Evolutionary conservation across 2,113 vertebrate species (phyloP), one percentile per base, ranked within the genome.

Genomic region (Smithornis capensis): DNA sequence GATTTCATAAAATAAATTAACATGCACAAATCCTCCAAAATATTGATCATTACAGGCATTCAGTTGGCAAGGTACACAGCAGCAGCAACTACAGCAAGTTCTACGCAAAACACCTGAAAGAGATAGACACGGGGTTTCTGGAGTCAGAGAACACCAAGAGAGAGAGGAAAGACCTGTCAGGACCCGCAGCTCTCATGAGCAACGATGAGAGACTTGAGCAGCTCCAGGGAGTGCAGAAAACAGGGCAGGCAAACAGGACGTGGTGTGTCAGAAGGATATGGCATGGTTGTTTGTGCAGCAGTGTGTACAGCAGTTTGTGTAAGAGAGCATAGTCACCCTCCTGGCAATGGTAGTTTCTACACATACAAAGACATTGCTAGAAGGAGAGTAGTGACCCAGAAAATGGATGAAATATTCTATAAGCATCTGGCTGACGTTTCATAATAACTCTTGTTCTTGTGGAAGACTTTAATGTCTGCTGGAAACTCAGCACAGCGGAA

Each of bases 241-340:
- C 38, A 42, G 19, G 38, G 28, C 38, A 52, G 33, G 12, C 8
- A 59, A 59, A 52, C 3, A 6, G 19, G 15, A n/a, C 28, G 15
- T 42, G 28, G 24, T 11, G 18, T 60, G 59, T 60, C 33, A 50
- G 31, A 44, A 33, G 15, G 27, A 65, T 0, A 4, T 37, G 42
- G 9, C 11, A 59, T 0, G 1, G 7, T 37, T 59, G 35, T 59
- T 76, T 24, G 25, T 37, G 25, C 1, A 14, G n/a, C 16, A 3
- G 37, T 44, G 57, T 28, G 14, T 38, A 27, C 22, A 19, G 27
- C 27, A 59, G 45, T 59, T 74, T 81, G 23, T 52, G 10, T n/a
- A 38, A 60, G 9, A 52, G 52, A 74, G 23, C 22, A 37, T 27
- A 74, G 60, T 6, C 60, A 45, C 7, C 19, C 27, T 50, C 27